Conservation (phyloP, 2,113 vertebrate genomes). For the Paedocypris sp. region DNA sequence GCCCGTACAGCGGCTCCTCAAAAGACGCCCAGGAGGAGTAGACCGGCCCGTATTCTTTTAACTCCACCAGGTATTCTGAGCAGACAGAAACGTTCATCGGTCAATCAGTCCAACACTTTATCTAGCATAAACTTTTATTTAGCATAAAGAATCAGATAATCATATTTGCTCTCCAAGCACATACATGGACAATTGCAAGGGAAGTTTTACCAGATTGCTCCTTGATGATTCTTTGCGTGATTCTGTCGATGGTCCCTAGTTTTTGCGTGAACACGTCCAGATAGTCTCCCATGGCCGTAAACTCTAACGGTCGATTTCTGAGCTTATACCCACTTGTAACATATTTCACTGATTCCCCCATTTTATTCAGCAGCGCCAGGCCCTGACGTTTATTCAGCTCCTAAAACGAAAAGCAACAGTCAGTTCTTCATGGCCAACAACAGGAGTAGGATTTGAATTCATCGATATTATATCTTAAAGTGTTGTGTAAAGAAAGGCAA, state of each 20-base stretch:
- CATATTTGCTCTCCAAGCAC: too few species aligned
- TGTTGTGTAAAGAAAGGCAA: too few species aligned
- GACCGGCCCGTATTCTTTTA: slow-evolving; percentile 82
- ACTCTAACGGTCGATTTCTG: slow-evolving; percentile 78
- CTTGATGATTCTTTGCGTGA: slow-evolving; percentile 92
- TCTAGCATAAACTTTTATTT: too few species aligned
- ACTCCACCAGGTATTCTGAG: slow-evolving; percentile 84
- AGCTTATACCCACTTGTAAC: slow-evolving; percentile 91
- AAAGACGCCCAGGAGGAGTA: slow-evolving; percentile 81
- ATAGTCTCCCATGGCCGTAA: slow-evolving; percentile 83
- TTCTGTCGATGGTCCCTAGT: slow-evolving; percentile 91
- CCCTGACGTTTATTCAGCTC: slow-evolving; percentile 96
- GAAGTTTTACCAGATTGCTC: slow-evolving; percentile 78
- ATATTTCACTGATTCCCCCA: slow-evolving; percentile 90
- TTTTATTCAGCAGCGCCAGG: slow-evolving; percentile 78
- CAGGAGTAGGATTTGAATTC: too few species aligned
- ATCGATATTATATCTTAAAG: too few species aligned
- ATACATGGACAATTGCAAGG: too few species aligned
- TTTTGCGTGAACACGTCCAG: slow-evolving; percentile 87
- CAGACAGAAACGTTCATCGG: background rate
- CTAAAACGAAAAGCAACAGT: slow-evolving; percentile 46
- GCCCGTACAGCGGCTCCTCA: slow-evolving; percentile 74
- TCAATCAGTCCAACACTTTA: too few species aligned
- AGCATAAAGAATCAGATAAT: too few species aligned
- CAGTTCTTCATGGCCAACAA: background rate